These are phyloP conservation scores for Leucoraja erinaceus DNA, from an alignment of 2,113 vertebrate species.

Conservation along the genomic window DNA sequence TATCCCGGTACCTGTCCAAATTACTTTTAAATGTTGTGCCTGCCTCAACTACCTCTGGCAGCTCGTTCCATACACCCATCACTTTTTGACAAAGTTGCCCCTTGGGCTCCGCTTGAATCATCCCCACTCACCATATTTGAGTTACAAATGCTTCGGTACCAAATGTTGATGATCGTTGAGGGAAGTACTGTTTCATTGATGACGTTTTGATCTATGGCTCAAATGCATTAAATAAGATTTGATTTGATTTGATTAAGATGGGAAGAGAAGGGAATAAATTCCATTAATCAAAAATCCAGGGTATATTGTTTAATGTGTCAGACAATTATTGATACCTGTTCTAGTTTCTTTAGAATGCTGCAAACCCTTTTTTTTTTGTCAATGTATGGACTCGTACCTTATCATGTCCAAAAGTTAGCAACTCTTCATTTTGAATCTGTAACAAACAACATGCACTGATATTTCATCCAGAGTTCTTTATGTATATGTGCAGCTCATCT, in stretches of 20 bases:
- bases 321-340: background rate
- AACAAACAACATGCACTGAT: background rate
- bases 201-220: background rate
- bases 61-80: too few species aligned
- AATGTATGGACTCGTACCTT: background rate
- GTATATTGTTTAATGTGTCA: background rate
- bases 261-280: background rate
- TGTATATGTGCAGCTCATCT: background rate
- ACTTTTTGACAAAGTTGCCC: too few species aligned
- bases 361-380: background rate
- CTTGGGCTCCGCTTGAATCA: too few species aligned
- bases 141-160: background rate
- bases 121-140: background rate
- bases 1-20: too few species aligned
- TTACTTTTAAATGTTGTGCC: too few species aligned
- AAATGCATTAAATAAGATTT: background rate
- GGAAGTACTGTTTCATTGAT: background rate
- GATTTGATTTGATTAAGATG: background rate
- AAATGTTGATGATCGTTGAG: background rate
- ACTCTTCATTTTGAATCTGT: too few species aligned
- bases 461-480: background rate
- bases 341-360: background rate
- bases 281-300: background rate
- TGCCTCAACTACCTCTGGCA: too few species aligned
- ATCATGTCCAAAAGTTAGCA: background rate